Conservation (phyloP, 2,797 vertebrate genomes). For the Spheniscus humboldti region DNA sequence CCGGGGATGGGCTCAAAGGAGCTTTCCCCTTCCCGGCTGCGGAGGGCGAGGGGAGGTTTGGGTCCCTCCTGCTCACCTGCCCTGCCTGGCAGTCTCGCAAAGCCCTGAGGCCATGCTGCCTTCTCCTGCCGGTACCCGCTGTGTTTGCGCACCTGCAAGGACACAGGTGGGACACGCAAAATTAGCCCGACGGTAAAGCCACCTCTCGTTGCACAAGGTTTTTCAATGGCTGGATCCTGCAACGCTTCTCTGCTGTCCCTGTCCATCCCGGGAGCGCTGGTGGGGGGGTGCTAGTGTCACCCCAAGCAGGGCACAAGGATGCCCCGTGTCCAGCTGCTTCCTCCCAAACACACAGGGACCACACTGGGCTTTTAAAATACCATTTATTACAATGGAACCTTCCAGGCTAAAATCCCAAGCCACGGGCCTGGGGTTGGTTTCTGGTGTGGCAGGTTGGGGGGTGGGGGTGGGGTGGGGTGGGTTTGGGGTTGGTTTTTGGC, state of each 20-base stretch:
- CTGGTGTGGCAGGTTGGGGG: neutral
- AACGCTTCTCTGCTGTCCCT: neutral
- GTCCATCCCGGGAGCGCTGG: neutral
- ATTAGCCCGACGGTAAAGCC: neutral
- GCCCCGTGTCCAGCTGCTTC: neutral
- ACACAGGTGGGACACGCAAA: neutral
- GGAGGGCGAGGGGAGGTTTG: neutral
- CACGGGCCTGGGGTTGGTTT: neutral
- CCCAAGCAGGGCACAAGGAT: neutral
- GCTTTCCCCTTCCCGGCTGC: neutral
- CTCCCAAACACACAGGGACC: conserved; percentile 41
- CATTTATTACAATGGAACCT: conserved; percentile 66
- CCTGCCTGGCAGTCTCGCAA: neutral
- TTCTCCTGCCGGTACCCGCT: neutral
- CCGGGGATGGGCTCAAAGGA: neutral
- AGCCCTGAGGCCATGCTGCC: neutral
- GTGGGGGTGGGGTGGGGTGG: no score
- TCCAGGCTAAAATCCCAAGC: conserved; percentile 41
- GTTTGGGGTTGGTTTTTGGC: neutral
- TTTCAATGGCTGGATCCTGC: neutral
- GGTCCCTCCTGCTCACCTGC: neutral
- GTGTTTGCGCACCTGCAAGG: neutral
- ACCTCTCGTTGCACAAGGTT: fast-evolving
- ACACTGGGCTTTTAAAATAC: conserved; percentile 52
- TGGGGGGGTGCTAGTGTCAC: neutral